phyloP scores from a whole-genome alignment of 2,888 invertebrate species.

The Heliconius cydno region DNA sequence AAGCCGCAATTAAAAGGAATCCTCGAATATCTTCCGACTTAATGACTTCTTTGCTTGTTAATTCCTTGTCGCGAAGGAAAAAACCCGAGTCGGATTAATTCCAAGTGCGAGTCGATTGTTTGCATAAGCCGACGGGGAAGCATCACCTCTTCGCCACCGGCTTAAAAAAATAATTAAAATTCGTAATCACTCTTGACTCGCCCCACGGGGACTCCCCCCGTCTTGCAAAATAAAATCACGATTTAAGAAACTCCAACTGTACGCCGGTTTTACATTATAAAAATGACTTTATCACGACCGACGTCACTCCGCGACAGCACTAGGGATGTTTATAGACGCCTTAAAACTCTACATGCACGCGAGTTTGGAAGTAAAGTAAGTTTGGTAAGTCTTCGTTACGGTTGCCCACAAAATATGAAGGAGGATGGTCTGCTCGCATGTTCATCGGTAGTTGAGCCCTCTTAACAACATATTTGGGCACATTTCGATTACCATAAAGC shows the following conservation, averaged over 20 bases:
- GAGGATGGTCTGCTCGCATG: slow-evolving; percentile 73
- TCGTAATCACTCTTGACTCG: slow-evolving; percentile 83
- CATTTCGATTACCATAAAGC: slow-evolving; percentile 84
- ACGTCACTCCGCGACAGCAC: slow-evolving; percentile 66
- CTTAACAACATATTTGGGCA: slow-evolving; percentile 83
- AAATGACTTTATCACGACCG: slow-evolving; percentile 70
- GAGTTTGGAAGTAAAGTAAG: slow-evolving; percentile 58
- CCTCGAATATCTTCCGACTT: slow-evolving; percentile 82
- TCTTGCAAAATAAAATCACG: slow-evolving; percentile 58
- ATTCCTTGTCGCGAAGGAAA: slow-evolving; percentile 82
- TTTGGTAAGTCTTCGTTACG: slow-evolving; percentile 71
- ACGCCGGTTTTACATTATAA: slow-evolving; percentile 63
- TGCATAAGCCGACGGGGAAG: slow-evolving; percentile 82
- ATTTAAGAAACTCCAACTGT: slow-evolving; percentile 62
- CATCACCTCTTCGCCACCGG: slow-evolving; percentile 82
- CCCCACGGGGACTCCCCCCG: slow-evolving; percentile 62
- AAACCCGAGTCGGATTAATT: slow-evolving; percentile 80
- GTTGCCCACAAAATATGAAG: slow-evolving; percentile 75
- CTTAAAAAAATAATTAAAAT: slow-evolving; percentile 84
- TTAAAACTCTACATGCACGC: slow-evolving; percentile 75
- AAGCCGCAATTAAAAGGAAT: slow-evolving; percentile 82
- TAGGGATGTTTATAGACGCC: slow-evolving; percentile 72
- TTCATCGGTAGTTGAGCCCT: slow-evolving; percentile 78
- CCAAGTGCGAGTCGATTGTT: slow-evolving; percentile 83
- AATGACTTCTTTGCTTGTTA: slow-evolving; percentile 84